Conservation (phyloP, 2,888 invertebrate genomes). For the Synergus umbraculus region DNA sequence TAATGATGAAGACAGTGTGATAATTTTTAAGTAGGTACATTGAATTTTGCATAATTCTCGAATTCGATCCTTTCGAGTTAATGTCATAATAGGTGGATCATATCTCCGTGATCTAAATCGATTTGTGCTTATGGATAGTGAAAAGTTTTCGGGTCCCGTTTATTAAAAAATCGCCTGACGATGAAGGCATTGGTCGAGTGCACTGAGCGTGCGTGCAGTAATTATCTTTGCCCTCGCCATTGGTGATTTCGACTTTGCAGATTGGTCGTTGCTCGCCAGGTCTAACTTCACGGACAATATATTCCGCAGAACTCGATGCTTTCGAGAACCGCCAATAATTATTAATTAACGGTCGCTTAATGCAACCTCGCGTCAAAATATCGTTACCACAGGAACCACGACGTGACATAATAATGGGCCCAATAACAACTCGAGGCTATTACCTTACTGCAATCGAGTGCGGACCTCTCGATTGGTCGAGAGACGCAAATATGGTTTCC, state of each 20-base stretch:
- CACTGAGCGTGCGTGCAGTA: too few species aligned
- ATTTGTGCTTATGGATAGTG: neutral
- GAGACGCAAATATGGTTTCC: slow-evolving; percentile 37
- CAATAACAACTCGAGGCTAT: slow-evolving; percentile 52
- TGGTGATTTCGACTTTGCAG: too few species aligned
- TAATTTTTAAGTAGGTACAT: slow-evolving; percentile 23
- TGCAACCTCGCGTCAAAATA: slow-evolving; percentile 4
- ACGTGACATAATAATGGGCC: slow-evolving; percentile 60
- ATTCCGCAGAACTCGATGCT: slow-evolving; percentile 47
- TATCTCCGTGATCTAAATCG: neutral
- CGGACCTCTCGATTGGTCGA: slow-evolving; percentile 6
- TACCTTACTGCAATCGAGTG: slow-evolving; percentile 15
- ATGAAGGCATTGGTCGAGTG: too few species aligned
- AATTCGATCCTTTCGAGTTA: slow-evolving; percentile 3
- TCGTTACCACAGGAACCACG: slow-evolving; percentile 29
- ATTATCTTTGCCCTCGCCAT: too few species aligned
- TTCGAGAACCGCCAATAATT: slow-evolving; percentile 56
- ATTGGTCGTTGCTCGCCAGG: neutral
- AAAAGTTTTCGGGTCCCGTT: neutral
- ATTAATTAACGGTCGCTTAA: slow-evolving; percentile 60
- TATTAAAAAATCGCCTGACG: neutral
- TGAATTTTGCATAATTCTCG: slow-evolving; percentile 30
- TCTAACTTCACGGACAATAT: slow-evolving; percentile 46
- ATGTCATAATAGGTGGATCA: neutral
- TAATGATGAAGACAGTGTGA: slow-evolving; percentile 27